Percentiles rank a stretch among this genome's conserved stretches.
phyloP scores from a whole-genome alignment of 1,140 invertebrate genomes.

The Trissolcus basalis region DNA sequence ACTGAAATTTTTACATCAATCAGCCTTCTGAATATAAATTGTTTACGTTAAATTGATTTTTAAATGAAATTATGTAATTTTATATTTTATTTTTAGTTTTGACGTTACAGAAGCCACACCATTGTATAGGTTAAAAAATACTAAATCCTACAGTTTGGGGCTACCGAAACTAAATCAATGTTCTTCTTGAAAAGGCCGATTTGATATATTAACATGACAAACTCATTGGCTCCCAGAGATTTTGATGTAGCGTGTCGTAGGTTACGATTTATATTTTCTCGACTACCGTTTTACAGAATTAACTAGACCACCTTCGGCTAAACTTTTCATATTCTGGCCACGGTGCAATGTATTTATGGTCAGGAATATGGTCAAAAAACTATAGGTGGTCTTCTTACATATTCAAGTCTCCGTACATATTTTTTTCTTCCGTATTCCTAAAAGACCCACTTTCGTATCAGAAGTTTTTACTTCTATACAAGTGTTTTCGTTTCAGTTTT shows the following conservation, averaged over 20 bases:
- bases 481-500: conserved; percentile 43
- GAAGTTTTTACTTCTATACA: conserved; percentile 43
- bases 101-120: too few species aligned
- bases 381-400: conserved; percentile 70
- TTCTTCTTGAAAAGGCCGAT: conserved; percentile 4
- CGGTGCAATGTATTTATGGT: conserved; percentile 70
- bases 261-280: conserved; percentile 53
- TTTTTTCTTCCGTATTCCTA: conserved; percentile 40
- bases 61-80: too few species aligned
- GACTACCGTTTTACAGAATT: conserved; percentile 47
- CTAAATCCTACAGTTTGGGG: too few species aligned
- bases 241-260: conserved; percentile 60
- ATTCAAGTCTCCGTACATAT: conserved; percentile 36
- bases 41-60: too few species aligned
- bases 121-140: too few species aligned
- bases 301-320: conserved; percentile 51
- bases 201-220: conserved; percentile 52
- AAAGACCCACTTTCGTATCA: conserved; percentile 33
- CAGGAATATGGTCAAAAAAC: conserved; percentile 71
- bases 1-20: too few species aligned
- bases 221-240: conserved; percentile 28
- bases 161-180: conserved; percentile 12
- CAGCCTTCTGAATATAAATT: too few species aligned
- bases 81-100: too few species aligned
- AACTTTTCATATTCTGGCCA: conserved; percentile 71